Percentiles rank a stretch among this genome's conserved stretches.
Conservation (phyloP, 2,797 vertebrate species). For the Phalanger gymnotis region DNA sequence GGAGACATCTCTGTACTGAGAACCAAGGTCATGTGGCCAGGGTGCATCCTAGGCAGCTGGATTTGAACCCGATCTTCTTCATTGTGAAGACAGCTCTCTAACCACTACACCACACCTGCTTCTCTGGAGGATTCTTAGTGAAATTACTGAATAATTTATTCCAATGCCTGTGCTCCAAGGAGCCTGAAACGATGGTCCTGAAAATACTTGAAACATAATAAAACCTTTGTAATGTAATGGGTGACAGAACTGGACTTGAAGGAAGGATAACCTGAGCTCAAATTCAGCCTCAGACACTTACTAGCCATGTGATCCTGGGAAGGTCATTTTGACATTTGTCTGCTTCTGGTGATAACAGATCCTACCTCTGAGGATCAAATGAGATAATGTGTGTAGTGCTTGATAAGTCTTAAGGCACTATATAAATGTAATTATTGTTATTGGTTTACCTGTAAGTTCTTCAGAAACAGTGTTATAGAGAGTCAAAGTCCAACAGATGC, state of each 20-base stretch:
- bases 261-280: background rate
- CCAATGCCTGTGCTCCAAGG: background rate
- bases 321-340: background rate
- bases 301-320: background rate
- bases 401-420: background rate
- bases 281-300: background rate
- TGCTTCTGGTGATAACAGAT: background rate
- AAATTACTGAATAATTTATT: conserved; percentile 47
- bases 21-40: background rate
- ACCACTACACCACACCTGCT: background rate
- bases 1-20: background rate
- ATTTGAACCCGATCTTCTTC: background rate
- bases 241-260: background rate
- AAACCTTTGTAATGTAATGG: background rate
- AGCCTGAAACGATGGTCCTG: background rate
- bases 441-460: background rate
- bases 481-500: background rate
- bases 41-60: background rate
- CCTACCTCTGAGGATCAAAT: background rate
- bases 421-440: background rate
- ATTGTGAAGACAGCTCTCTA: background rate
- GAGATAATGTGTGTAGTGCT: background rate
- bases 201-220: background rate
- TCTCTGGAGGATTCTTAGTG: background rate
- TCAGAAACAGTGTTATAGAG: conserved; percentile 10